phyloP scores from a whole-genome alignment of 2,797 vertebrate species.

The Crenichthys baileyi region DNA sequence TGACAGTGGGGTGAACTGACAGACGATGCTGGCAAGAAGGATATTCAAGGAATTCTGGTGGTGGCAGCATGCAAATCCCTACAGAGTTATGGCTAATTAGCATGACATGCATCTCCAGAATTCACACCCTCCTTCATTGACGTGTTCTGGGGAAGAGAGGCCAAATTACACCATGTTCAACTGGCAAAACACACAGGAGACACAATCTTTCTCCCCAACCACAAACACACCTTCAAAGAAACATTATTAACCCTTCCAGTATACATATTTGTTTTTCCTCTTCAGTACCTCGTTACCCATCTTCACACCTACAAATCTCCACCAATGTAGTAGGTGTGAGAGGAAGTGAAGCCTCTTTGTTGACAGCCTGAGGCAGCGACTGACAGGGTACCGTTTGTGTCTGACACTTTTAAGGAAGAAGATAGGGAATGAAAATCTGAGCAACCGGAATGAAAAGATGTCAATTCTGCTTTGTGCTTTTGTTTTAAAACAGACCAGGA shows the following conservation, averaged over 20 bases:
- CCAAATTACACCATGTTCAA: slow-evolving; percentile 62
- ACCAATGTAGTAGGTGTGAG: slow-evolving; percentile 22
- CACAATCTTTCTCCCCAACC: slow-evolving; percentile 15
- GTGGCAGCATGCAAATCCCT: slow-evolving; percentile 45
- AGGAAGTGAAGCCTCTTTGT: slow-evolving; percentile 14
- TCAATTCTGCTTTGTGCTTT: background rate
- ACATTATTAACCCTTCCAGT: background rate
- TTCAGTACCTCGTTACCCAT: slow-evolving; percentile 28
- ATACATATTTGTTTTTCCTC: slow-evolving; percentile 6
- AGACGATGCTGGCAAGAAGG: slow-evolving; percentile 31
- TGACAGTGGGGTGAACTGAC: slow-evolving; percentile 28
- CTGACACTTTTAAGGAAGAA: background rate
- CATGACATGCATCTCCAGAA: slow-evolving; percentile 66
- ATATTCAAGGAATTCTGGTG: slow-evolving; percentile 56
- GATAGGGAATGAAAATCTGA: background rate
- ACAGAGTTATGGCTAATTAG: slow-evolving; percentile 53
- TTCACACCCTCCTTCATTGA: slow-evolving; percentile 66
- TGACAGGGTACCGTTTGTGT: background rate
- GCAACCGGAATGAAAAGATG: background rate
- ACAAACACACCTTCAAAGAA: background rate
- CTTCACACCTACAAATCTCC: slow-evolving; percentile 24
- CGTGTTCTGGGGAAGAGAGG: slow-evolving; percentile 42
- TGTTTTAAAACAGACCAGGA: background rate
- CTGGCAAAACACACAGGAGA: slow-evolving; percentile 51
- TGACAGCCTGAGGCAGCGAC: background rate